These are phyloP conservation scores for Harlomillsia oculata DNA, from an alignment of 1,140 invertebrate genomes.

Conservation along the genomic window DNA sequence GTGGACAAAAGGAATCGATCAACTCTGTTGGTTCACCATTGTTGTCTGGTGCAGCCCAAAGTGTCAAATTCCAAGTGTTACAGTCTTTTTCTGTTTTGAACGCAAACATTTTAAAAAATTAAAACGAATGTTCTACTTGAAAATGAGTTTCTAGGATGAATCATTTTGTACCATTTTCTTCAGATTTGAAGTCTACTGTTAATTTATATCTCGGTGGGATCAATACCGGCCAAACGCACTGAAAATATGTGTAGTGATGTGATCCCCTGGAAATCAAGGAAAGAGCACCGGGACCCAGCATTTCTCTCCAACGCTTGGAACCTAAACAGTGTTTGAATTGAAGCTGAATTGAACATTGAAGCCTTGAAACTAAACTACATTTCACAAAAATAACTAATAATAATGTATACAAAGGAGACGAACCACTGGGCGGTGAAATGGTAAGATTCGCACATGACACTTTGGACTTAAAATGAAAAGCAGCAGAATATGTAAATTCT, in stretches of 20 bases:
- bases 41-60: conserved; percentile 22
- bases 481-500: conserved; percentile 33
- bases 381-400: not conserved
- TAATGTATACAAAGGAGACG: not conserved
- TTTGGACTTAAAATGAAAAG: conserved; percentile 30
- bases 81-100: conserved; percentile 34
- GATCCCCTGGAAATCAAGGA: conserved; percentile 7
- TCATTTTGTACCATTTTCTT: conserved; percentile 35
- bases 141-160: too few species aligned
- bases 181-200: conserved; percentile 32
- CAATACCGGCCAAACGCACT: conserved; percentile 30
- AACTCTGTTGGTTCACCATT: conserved; percentile 5
- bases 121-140: too few species aligned
- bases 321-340: conserved; percentile 9
- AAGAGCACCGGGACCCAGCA: conserved; percentile 19
- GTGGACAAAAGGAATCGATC: conserved; percentile 29
- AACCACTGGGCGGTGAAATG: conserved; percentile 30
- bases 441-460: conserved; percentile 30
- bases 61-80: conserved; percentile 33
- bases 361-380: not conserved
- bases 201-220: conserved; percentile 32
- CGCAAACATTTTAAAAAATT: not conserved
- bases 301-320: conserved; percentile 32
- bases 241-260: conserved; percentile 31
- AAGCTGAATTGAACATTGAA: conserved; percentile 3